These are phyloP conservation scores for Empis livida DNA, from an alignment of 2,888 invertebrate genomes.

Conservation along the genomic window DNA sequence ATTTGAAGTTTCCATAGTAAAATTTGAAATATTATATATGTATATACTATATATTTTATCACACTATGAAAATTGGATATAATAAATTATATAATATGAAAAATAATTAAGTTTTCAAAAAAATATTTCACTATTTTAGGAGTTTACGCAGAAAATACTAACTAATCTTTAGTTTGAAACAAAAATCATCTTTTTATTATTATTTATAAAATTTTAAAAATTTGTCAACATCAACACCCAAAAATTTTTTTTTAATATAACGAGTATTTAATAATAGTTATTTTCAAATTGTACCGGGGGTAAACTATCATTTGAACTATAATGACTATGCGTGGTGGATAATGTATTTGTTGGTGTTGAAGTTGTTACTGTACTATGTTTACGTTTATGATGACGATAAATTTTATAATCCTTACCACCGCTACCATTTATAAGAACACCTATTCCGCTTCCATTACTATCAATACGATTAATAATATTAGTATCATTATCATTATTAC, in stretches of 20 bases:
- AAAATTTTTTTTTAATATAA: background rate
- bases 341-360: constrained; percentile 10
- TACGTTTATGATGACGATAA: constrained; percentile 18
- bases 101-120: too few relatives aligned
- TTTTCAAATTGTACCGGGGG: constrained; percentile 24
- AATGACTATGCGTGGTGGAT: constrained; percentile 17
- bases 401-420: background rate
- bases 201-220: too few relatives aligned
- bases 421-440: constrained; percentile 6
- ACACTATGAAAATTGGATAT: too few relatives aligned
- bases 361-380: constrained; percentile 11
- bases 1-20: too few relatives aligned
- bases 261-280: constrained; percentile 10
- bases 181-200: too few relatives aligned
- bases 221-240: background rate
- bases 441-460: constrained; percentile 1
- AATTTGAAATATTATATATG: too few relatives aligned
- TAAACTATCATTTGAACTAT: constrained; percentile 33
- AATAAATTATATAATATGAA: too few relatives aligned
- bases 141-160: too few relatives aligned
- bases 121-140: too few relatives aligned
- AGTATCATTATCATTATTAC: background rate
- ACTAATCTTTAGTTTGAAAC: background rate
- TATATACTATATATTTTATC: too few relatives aligned
- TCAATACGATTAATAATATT: background rate